These are phyloP conservation scores for Coenobita brevimanus DNA, from an alignment of 1,140 invertebrate species.

Conservation along the genomic window DNA sequence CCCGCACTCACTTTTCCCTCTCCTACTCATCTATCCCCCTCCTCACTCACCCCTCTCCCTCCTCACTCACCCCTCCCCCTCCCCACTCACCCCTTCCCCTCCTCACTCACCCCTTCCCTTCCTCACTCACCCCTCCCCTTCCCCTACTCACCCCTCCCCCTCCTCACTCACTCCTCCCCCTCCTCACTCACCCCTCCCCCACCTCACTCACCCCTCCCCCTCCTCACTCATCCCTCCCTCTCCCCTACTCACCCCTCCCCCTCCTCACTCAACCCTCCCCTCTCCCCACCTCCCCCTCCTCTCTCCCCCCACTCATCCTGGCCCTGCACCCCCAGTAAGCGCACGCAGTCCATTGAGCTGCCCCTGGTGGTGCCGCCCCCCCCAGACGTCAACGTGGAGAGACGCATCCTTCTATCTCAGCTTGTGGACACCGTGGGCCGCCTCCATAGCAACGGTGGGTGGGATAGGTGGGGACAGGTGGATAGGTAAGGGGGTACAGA, in stretches of 20 bases:
- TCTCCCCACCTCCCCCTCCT: background rate
- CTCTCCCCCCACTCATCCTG: background rate
- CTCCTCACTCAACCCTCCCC: no score
- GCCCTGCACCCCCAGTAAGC: background rate
- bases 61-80: background rate
- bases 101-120: no score
- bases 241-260: no score
- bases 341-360: constrained; percentile 16
- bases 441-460: background rate
- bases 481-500: no score
- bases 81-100: no score
- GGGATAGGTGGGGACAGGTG: no score
- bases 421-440: background rate
- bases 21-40: background rate
- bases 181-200: no score
- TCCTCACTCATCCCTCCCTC: no score
- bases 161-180: no score
- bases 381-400: constrained; percentile 27
- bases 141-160: no score
- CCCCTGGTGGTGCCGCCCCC: constrained; percentile 25
- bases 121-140: no score
- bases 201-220: no score
- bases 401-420: background rate
- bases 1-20: background rate
- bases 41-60: background rate